phyloP scores from a whole-genome alignment of 1,140 invertebrate genomes.

The Paraescarpia echinospica region DNA sequence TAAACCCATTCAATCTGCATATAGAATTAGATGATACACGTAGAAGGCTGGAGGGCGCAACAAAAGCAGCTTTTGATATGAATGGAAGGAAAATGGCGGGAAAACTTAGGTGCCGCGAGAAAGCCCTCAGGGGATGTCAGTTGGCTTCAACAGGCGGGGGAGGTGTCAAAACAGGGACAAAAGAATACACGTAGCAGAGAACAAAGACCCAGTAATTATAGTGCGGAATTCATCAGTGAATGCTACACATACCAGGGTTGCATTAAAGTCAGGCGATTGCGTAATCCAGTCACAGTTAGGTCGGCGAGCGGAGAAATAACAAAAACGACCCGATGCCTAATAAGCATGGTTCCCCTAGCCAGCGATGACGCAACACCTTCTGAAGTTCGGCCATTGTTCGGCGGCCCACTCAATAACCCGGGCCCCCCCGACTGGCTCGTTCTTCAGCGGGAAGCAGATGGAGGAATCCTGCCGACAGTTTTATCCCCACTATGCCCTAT shows the following conservation, averaged over 20 bases:
- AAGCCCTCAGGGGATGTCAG: neutral
- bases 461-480: neutral
- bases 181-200: neutral
- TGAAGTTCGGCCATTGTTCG: neutral
- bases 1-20: neutral
- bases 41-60: neutral
- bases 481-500: neutral
- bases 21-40: neutral
- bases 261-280: neutral
- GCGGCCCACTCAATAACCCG: neutral
- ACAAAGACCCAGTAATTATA: conserved; percentile 6
- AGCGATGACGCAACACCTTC: neutral
- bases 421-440: neutral
- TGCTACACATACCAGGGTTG: neutral
- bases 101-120: neutral
- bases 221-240: neutral
- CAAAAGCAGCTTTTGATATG: neutral
- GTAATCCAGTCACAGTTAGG: neutral
- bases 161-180: neutral
- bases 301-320: neutral
- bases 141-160: neutral
- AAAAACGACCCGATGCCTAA: neutral
- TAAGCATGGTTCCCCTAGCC: neutral
- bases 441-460: neutral
- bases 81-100: neutral